Evolutionary conservation across 2,113 vertebrate genomes (phyloP), one percentile per base, ranked within the genome.

Genomic region (Rhabdornis inornatus): DNA sequence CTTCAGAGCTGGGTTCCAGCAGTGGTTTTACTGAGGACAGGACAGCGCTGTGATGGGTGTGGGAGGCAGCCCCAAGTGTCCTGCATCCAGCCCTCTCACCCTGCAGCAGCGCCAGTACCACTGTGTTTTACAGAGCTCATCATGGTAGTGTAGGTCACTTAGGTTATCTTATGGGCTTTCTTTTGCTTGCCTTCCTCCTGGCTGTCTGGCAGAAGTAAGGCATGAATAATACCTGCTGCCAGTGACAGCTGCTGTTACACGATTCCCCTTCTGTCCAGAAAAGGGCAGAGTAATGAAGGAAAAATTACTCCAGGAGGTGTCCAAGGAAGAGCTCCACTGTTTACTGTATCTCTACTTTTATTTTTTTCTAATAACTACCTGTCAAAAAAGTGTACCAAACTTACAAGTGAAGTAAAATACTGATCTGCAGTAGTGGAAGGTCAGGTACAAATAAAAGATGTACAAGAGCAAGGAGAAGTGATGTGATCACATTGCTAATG

Each of bases 191-290:
- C 49, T 92, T 89, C 81, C 42, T 91, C 60, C 69, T 92, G 70
- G 24, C 44, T 89, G n/a, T 8, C 65, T 92, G 84, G 65, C 81
- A 92, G 49, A 64, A 65, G 49, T 22, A 68, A 64, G 12, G 53
- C 37, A 72, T 89, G 45, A 94, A 87, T 71, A 91, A 84, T 87
- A 87, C 61, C 89, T 9, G 21, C 77, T 92, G 87, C 69, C 70
- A 89, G 61, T 49, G 91, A 92, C 93, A 95, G 93, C 70, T 96
- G 77, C 84, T 92, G 61, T 92, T 83, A 37, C 17, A 57, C 31
- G 53, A n/a, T 57, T 96, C 25, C 37, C 74, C n/a, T 91, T 91
- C 89, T 92, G 60, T 88, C 64, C 86, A 50, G 68, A 65, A 92
- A 90, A 86, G 42, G 37, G 10, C 31, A 83, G 15, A 61, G 4